Percentiles rank a stretch among this genome's conserved stretches.
Evolutionary conservation across 2,113 vertebrate species (phyloP).

Genomic region (Panurus biarmicus): DNA sequence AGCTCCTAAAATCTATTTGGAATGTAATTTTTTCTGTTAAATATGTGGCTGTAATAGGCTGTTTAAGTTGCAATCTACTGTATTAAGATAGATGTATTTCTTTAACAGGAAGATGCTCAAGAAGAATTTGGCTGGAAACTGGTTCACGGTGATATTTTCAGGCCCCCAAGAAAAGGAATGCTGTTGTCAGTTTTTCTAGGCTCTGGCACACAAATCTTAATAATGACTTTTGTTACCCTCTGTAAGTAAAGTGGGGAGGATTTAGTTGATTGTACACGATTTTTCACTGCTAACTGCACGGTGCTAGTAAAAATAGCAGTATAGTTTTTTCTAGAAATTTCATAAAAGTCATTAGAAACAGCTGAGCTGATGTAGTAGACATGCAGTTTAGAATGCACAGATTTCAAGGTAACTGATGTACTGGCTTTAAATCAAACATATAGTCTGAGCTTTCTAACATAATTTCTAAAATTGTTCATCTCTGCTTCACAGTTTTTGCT

Average conservation of each 20-base stretch:
- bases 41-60: not conserved
- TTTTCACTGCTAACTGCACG: not conserved
- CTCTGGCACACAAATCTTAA: constrained; percentile 95
- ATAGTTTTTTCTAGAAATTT: not conserved
- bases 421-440: not conserved
- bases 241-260: constrained; percentile 77
- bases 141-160: constrained; percentile 81
- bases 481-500: constrained; percentile 77
- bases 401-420: not conserved
- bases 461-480: not conserved
- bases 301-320: not conserved
- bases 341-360: not conserved
- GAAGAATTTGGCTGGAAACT: constrained; percentile 91
- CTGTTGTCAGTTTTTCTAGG: constrained; percentile 93
- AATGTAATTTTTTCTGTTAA: not conserved
- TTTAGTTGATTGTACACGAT: not conserved
- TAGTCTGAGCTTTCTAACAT: not conserved
- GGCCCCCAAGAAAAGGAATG: constrained; percentile 92
- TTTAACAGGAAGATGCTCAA: constrained; percentile 87
- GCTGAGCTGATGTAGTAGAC: not conserved
- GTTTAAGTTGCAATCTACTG: not conserved
- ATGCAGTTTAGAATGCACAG: not conserved
- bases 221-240: constrained; percentile 98
- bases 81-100: not conserved
- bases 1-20: not conserved